Evolutionary conservation across 2,888 invertebrate species (phyloP).

Genomic region (Torymus aiolomorphi): DNA sequence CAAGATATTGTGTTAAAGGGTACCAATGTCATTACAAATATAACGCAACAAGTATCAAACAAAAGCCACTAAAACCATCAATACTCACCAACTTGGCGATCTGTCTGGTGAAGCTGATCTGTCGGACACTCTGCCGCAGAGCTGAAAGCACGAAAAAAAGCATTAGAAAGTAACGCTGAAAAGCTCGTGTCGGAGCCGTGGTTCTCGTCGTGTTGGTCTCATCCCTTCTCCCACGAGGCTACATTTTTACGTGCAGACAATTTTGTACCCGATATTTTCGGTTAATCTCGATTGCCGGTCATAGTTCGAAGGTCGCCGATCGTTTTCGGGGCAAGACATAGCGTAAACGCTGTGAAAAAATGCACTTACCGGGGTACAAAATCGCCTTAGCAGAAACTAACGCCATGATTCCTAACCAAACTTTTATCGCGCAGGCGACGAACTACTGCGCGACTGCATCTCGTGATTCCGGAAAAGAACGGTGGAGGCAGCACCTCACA

Average conservation of each 20-base stretch:
- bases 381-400: constrained; percentile 68
- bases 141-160: constrained; percentile 71
- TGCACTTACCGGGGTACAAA: constrained; percentile 71
- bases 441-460: too few species aligned
- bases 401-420: constrained; percentile 69
- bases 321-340: background rate
- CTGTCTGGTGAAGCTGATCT: constrained; percentile 73
- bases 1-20: too few species aligned
- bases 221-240: too few species aligned
- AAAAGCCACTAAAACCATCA: too few species aligned
- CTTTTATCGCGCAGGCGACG: background rate
- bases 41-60: too few species aligned
- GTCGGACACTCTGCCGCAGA: constrained; percentile 74
- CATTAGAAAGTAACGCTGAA: too few species aligned
- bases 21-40: too few species aligned
- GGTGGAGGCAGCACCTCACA: constrained; percentile 36
- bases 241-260: too few species aligned
- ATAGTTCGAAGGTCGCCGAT: background rate
- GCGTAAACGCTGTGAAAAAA: background rate
- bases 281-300: too few species aligned
- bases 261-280: too few species aligned
- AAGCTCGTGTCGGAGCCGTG: too few species aligned
- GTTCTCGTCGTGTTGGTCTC: too few species aligned
- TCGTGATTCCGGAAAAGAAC: constrained; percentile 11
- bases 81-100: constrained; percentile 72